Evolutionary conservation across 2,888 invertebrate species (phyloP).

Genomic region (Epinotia demarniana): DNA sequence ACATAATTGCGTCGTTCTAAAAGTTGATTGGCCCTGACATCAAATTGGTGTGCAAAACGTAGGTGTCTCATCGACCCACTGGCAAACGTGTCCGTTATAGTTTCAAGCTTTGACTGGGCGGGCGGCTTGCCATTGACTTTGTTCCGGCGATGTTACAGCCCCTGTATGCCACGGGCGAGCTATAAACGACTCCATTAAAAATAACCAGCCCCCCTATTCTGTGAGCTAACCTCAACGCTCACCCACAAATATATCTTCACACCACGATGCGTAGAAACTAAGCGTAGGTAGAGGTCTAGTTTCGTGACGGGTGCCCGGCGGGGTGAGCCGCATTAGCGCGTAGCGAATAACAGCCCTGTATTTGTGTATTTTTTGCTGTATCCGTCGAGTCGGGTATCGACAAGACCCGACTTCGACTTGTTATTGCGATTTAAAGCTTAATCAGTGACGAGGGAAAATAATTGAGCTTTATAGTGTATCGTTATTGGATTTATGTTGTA

Average conservation of each 20-base stretch:
- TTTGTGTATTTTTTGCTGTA: slow-evolving; percentile 45
- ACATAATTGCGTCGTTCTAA: too few species aligned
- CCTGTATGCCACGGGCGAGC: slow-evolving; percentile 65
- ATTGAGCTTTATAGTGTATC: neutral
- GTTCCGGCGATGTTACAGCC: slow-evolving; percentile 48
- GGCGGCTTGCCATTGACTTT: slow-evolving; percentile 40
- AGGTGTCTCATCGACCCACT: too few species aligned
- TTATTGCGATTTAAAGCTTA: slow-evolving; percentile 1
- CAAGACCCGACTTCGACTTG: slow-evolving; percentile 22
- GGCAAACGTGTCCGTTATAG: neutral
- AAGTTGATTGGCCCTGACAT: too few species aligned
- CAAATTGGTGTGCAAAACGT: too few species aligned
- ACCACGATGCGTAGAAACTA: too few species aligned
- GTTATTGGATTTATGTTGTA: neutral
- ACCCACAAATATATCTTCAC: too few species aligned
- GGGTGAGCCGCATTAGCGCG: too few species aligned
- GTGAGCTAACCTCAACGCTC: too few species aligned
- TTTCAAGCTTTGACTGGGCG: slow-evolving; percentile 21
- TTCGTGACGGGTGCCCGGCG: too few species aligned
- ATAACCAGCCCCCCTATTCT: slow-evolving; percentile 50
- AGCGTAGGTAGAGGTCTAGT: too few species aligned
- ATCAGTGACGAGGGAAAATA: neutral
- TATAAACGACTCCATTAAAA: slow-evolving; percentile 60
- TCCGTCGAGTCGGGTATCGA: slow-evolving; percentile 35
- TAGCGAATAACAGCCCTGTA: slow-evolving; percentile 31